These are phyloP conservation scores for Botia almorhae DNA, from an alignment of 2,797 vertebrate genomes.

Conservation along the genomic window DNA sequence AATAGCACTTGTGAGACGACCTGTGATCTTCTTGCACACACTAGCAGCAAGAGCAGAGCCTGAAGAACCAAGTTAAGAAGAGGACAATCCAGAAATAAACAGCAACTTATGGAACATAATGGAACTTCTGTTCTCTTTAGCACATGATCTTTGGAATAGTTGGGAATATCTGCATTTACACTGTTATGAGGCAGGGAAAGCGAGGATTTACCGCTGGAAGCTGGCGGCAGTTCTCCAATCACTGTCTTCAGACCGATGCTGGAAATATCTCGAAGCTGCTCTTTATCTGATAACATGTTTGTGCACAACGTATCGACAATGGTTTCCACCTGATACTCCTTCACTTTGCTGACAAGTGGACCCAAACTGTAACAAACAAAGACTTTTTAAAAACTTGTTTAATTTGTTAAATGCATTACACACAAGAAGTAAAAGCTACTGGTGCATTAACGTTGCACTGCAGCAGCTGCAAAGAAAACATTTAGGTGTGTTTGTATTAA, in stretches of 20 bases:
- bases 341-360: constrained; percentile 98
- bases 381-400: neutral
- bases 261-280: constrained; percentile 97
- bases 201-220: constrained; percentile 89
- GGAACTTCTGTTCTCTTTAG: neutral
- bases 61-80: constrained; percentile 57
- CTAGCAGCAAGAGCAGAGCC: constrained; percentile 97
- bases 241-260: constrained; percentile 99
- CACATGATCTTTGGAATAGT: neutral
- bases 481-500: neutral
- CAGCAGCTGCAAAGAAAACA: neutral
- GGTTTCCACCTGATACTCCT: constrained; percentile 99
- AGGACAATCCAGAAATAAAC: too few relatives aligned
- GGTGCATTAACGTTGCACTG: too few relatives aligned
- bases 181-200: neutral
- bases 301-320: constrained; percentile 99
- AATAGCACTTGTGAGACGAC: constrained; percentile 98
- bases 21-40: constrained; percentile 99
- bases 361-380: constrained; percentile 83
- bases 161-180: neutral
- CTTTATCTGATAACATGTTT: constrained; percentile 99
- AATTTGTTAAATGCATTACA: neutral
- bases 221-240: constrained; percentile 96
- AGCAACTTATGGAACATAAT: neutral
- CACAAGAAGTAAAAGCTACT: neutral